Conservation (phyloP, 1,140 invertebrate genomes). For the Hycleus cichorii region DNA sequence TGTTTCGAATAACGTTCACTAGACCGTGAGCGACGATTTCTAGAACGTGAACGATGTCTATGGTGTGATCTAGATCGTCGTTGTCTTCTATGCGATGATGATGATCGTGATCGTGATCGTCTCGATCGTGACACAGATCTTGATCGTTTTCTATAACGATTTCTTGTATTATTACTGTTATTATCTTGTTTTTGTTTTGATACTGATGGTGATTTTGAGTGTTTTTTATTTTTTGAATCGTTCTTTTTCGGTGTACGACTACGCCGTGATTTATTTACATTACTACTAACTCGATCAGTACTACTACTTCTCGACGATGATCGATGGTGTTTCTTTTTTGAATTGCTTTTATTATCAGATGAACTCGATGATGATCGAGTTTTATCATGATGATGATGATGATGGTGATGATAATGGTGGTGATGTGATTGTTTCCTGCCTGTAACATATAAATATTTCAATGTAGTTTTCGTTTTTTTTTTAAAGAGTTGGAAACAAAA, state of each 20-base stretch:
- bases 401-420: neutral
- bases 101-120: conserved; percentile 15
- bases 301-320: conserved; percentile 14
- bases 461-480: neutral
- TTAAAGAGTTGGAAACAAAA: no score
- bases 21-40: neutral
- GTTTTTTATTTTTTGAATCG: no score
- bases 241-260: neutral
- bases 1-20: neutral
- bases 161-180: no score
- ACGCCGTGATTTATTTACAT: neutral
- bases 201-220: no score
- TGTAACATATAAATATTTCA: conserved; percentile 3
- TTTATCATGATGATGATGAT: neutral
- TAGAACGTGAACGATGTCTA: conserved; percentile 6
- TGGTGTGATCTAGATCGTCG: conserved; percentile 7
- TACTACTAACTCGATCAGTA: neutral
- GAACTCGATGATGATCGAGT: conserved; percentile 15
- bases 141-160: neutral
- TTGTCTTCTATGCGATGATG: conserved; percentile 9
- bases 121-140: conserved; percentile 8
- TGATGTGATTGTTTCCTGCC: conserved; percentile 1
- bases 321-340: conserved; percentile 5
- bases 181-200: no score
- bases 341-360: conserved; percentile 12